Evolutionary conservation across 2,113 vertebrate species (phyloP).

Genomic region (Pimephales promelas): DNA sequence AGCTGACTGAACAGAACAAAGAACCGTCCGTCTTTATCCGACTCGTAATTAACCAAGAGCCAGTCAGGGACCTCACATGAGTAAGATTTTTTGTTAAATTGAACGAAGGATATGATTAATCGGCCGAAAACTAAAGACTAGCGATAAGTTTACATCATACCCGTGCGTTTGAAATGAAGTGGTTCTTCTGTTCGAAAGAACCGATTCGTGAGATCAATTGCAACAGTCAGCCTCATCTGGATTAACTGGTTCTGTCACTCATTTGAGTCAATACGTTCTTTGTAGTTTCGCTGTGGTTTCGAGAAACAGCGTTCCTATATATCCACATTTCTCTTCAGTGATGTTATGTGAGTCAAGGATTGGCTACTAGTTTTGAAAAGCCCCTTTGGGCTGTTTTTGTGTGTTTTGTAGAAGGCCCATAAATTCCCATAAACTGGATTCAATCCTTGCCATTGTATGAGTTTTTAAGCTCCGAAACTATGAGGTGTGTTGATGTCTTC

Average conservation of each 20-base stretch:
- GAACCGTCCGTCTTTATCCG: not conserved
- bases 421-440: not conserved
- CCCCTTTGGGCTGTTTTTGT: not conserved
- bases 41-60: not conserved
- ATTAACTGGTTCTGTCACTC: constrained; percentile 74
- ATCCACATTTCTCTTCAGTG: constrained; percentile 33
- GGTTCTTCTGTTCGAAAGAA: constrained; percentile 12
- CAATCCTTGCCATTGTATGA: not conserved
- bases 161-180: not conserved
- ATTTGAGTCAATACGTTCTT: constrained; percentile 68
- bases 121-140: not conserved
- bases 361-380: not conserved
- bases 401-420: not conserved
- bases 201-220: not conserved
- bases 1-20: not conserved
- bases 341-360: not conserved
- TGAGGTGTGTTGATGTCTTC: not conserved
- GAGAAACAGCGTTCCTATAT: constrained; percentile 64
- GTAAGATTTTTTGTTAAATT: not conserved
- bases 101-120: not conserved
- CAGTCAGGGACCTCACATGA: not conserved
- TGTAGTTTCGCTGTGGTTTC: constrained; percentile 74
- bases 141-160: not conserved
- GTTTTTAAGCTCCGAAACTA: not conserved
- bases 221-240: constrained; percentile 47